Conservation (phyloP, 2,888 invertebrate species). For the Epinotia ramella region DNA sequence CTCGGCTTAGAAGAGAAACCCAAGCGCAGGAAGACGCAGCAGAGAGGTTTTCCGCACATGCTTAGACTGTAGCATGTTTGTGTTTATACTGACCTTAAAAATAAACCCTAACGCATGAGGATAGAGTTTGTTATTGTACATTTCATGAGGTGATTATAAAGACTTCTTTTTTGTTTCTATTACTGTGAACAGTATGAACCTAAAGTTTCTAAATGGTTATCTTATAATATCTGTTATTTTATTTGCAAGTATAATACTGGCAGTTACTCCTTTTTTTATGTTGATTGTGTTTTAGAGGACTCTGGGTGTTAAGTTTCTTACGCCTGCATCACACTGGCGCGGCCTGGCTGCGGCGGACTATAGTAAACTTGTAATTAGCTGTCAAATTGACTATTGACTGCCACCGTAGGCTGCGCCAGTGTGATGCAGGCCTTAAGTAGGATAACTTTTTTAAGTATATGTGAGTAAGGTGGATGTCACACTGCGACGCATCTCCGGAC, state of each 20-base stretch:
- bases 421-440: too few species aligned
- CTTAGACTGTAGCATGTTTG: background rate
- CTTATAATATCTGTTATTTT: background rate
- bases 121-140: background rate
- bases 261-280: background rate
- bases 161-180: background rate
- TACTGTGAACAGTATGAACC: background rate
- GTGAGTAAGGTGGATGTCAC: too few species aligned
- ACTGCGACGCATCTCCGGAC: too few species aligned
- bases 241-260: too few species aligned
- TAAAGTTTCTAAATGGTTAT: background rate
- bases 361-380: too few species aligned
- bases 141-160: background rate
- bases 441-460: background rate
- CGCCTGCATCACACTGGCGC: too few species aligned
- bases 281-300: background rate
- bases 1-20: conserved; percentile 5
- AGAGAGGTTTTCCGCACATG: background rate
- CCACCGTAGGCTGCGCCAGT: too few species aligned
- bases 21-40: background rate
- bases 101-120: background rate
- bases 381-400: too few species aligned
- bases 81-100: background rate
- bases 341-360: too few species aligned
- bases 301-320: background rate